Conservation (phyloP, 2,797 vertebrate species). For the Margarornis squamiger region DNA sequence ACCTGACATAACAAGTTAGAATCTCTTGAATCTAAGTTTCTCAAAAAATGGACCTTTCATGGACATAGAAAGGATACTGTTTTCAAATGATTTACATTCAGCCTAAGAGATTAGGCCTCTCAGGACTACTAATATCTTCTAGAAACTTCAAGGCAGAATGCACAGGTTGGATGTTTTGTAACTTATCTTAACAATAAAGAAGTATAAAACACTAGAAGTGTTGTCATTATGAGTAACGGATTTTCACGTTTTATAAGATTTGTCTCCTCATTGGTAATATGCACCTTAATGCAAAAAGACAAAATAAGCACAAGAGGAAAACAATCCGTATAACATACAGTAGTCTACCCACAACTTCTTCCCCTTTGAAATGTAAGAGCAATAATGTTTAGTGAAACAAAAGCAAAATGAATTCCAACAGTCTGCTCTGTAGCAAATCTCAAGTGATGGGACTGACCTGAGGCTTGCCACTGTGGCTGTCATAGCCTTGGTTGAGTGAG, state of each 20-base stretch:
- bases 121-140: neutral
- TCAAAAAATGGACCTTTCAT: constrained; percentile 30
- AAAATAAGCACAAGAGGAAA: neutral
- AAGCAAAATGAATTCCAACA: constrained; percentile 33
- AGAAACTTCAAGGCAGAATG: neutral
- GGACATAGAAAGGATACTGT: neutral
- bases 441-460: constrained; percentile 21
- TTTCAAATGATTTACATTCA: constrained; percentile 49
- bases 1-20: neutral
- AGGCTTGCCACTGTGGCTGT: neutral
- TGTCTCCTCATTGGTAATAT: neutral
- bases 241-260: neutral
- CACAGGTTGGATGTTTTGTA: neutral
- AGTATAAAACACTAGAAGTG: neutral
- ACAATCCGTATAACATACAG: neutral
- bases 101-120: neutral
- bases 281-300: neutral
- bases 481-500: neutral
- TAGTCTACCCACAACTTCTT: neutral
- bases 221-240: neutral
- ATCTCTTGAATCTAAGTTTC: constrained; percentile 11
- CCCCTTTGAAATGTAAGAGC: neutral
- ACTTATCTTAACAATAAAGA: constrained; percentile 9
- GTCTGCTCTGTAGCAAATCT: constrained; percentile 17
- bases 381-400: constrained; percentile 12